Evolutionary conservation across 2,888 invertebrate genomes (phyloP), one percentile per base, ranked within the genome.

Genomic region (Drosophila mulleri): DNA sequence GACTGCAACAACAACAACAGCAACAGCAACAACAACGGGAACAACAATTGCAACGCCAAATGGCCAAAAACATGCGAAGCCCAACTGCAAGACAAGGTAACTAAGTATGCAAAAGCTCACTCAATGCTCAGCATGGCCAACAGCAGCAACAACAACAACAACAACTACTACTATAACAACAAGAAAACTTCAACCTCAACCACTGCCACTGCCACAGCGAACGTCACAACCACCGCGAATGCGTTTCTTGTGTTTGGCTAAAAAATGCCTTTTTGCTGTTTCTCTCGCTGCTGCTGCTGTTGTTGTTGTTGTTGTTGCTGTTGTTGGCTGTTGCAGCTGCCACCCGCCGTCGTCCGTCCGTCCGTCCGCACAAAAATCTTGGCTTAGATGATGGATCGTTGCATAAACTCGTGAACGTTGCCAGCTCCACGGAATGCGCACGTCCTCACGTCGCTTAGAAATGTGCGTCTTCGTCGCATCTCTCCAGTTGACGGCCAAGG

Each of bases 201-300:
- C 72, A 71, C 56, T 56, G 59, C 72, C 64, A 70, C 71, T 42
- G 47, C 72, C 42, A 35, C 23, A 37, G 20, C 52, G 18, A 52
- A n/a, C 16, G 47, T 37, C 58, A 45, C 66, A 76, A 61, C 47
- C 60, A 68, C 47, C 47, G 64, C 53, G 67, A 80, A 71, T 90
- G 90, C 91, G 90, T 91, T 88, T 90, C 80, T 88, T 81, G 71
- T 82, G 82, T 82, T 89, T 81, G 68, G 73, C 72, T 50, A 67
- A 75, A 73, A 82, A 84, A 85, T 85, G 83, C 83, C 67, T 80
- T 81, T 79, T 73, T 67, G 80, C 72, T 78, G 71, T 76, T 78
- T 69, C 63, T 75, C 74, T 47, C 12, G 58, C 54, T 72, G 67
- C 67, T 71, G 72, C 44, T 61, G 52, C 64, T 71, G 44, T 44